These are phyloP conservation scores for Apogon talboti DNA, from an alignment of 2,797 vertebrate genomes.

Conservation along the genomic window DNA sequence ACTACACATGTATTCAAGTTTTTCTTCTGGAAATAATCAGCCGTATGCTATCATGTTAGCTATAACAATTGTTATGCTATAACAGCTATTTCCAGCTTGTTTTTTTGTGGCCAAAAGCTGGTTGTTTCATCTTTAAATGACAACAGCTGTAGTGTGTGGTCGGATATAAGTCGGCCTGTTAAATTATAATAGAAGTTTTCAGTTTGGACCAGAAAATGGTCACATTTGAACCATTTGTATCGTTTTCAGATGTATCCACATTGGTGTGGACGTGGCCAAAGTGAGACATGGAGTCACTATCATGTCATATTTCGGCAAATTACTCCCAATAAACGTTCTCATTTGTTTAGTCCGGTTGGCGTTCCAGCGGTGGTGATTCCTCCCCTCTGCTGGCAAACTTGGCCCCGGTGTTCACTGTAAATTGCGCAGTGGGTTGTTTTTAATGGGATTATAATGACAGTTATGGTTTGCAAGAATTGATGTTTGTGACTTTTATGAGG, in stretches of 20 bases:
- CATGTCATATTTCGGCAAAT: conserved; percentile 64
- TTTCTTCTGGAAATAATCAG: no score
- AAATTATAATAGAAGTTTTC: no score
- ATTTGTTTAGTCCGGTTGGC: conserved; percentile 25
- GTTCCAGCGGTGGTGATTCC: conserved; percentile 27
- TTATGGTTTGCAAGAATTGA: conserved; percentile 84
- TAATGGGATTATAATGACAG: conserved; percentile 87
- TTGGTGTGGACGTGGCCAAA: neutral
- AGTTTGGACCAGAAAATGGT: no score
- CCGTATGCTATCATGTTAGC: no score
- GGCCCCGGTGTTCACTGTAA: conserved; percentile 70
- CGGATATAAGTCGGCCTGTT: neutral
- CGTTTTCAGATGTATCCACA: neutral
- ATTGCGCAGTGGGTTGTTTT: conserved; percentile 79
- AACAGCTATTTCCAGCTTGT: no score
- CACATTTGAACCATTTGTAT: no score
- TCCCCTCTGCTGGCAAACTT: conserved; percentile 37
- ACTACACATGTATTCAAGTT: neutral
- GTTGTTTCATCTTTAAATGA: conserved; percentile 1
- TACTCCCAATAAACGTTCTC: conserved; percentile 59
- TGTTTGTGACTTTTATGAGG: conserved; percentile 88
- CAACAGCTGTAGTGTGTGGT: conserved; percentile 1
- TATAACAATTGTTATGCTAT: no score
- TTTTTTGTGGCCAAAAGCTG: neutral
- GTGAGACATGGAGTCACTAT: conserved; percentile 27